Percentiles rank a stretch among this genome's conserved stretches.
These are phyloP conservation scores for Pardalotus punctatus DNA, from an alignment of 2,113 vertebrate genomes.

Conservation along the genomic window DNA sequence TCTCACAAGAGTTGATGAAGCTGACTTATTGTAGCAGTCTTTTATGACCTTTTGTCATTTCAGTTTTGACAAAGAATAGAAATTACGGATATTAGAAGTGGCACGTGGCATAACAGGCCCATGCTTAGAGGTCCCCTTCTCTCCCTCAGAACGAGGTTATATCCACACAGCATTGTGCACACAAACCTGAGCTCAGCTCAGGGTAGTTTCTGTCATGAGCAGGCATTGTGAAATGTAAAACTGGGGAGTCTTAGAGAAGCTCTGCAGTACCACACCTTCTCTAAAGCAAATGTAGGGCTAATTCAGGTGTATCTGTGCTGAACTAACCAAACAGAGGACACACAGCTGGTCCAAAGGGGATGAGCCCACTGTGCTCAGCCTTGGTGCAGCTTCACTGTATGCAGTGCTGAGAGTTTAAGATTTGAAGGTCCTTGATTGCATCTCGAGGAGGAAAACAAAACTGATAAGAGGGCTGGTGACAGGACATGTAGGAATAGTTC, in stretches of 20 bases:
- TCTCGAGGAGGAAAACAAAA: neutral
- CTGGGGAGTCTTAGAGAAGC: neutral
- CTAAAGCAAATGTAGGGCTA: neutral
- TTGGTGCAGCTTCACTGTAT: rapidly evolving
- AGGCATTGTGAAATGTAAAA: neutral
- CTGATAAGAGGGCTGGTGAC: neutral
- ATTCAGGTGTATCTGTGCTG: neutral
- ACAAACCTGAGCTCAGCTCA: neutral
- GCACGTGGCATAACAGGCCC: neutral
- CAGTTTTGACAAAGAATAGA: neutral
- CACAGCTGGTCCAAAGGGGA: neutral
- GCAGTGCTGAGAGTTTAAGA: neutral
- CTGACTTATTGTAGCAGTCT: neutral
- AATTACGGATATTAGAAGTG: neutral
- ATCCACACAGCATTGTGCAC: neutral
- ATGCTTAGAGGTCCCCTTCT: neutral
- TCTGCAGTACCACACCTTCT: neutral
- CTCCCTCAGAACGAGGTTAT: neutral
- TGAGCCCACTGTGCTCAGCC: rapidly evolving
- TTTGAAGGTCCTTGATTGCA: neutral
- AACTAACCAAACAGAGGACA: neutral
- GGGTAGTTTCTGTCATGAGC: neutral
- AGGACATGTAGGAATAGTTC: rapidly evolving
- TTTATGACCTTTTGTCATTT: neutral
- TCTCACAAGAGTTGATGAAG: neutral